Evolutionary conservation across 2,888 invertebrate species (phyloP).

Genomic region (Dasypogon diadema): DNA sequence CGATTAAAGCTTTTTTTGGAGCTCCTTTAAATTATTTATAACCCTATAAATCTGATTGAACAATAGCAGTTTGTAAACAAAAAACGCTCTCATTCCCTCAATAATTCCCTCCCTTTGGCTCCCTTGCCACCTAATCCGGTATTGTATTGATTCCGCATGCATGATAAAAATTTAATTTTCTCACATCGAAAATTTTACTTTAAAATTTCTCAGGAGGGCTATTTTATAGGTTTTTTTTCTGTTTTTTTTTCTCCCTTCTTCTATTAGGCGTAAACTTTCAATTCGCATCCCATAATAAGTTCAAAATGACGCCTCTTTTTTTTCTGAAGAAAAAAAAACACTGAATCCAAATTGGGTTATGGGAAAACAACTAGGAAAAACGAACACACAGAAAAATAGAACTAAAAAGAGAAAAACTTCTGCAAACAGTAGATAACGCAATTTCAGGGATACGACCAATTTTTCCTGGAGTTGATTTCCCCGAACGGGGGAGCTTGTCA

Average conservation of each 20-base stretch:
- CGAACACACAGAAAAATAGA: background rate
- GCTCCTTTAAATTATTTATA: background rate
- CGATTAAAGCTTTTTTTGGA: no score
- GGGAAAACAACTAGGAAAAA: slow-evolving; percentile 5
- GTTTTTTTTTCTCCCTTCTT: background rate
- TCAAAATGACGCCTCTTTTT: background rate
- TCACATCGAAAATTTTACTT: background rate
- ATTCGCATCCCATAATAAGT: slow-evolving; percentile 38
- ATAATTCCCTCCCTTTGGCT: background rate
- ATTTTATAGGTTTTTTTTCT: background rate
- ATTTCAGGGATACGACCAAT: slow-evolving; percentile 16
- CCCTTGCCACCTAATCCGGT: background rate
- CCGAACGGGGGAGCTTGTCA: slow-evolving; percentile 30
- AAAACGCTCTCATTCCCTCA: background rate
- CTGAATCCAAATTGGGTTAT: slow-evolving; percentile 6
- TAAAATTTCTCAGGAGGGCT: background rate
- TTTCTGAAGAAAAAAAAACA: background rate
- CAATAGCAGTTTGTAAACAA: background rate
- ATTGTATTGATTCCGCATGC: background rate
- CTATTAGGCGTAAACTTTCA: slow-evolving; percentile 28
- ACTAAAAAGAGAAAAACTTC: slow-evolving; percentile 15
- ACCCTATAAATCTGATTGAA: background rate
- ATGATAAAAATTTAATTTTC: background rate
- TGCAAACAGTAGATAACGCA: slow-evolving; percentile 24
- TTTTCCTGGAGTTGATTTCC: slow-evolving; percentile 30